Evolutionary conservation across 2,113 vertebrate genomes (phyloP), one percentile per base, ranked within the genome.

Genomic region (Aptenodytes forsteri): DNA sequence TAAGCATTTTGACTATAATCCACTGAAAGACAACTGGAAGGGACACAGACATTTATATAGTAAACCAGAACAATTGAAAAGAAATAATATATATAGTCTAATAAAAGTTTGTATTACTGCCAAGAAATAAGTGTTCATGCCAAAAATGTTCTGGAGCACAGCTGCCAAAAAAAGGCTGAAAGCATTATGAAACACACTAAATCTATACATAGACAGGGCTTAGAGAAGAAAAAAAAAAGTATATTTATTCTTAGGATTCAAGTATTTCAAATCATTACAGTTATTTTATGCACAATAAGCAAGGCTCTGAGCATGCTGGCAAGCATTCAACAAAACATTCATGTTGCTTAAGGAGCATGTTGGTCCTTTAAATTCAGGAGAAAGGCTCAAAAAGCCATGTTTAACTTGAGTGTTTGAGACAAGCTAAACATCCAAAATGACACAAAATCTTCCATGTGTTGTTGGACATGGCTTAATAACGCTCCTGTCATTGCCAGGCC

Each of bases 171-270:
- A 78, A 83, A 83, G 30, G 8, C 70, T 89, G 56, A 69, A 26
- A 93, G 56, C 65, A 83, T 95, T 97, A 94, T 84, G 89, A 97
- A 96, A 96, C 59, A 83, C n/a, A 62, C 47, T 82, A 78, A 83
- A 91, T 73, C 94, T 92, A 89, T 95, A 95, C 73, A 88, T 66
- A 85, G 75, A 79, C 15, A 29, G 17, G 42, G 6, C 25, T 83
- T 83, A 78, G 34, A 36, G 47, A 88, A 85, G 52, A 15, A 61
- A 19, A 80, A 79, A 12, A 54, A 44, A 34, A 36, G 9, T 36
- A 11, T 56, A n/a, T 84, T 96, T 96, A 84, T 94, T 95, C 81
- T 89, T 83, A 87, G 66, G 17, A 80, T 82, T 95, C 54, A n/a
- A 88, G 40, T 66, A 56, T 92, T 91, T 95, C 8, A 66, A 92